phyloP scores from a whole-genome alignment of 2,113 vertebrate species.

The Ptilonorhynchus violaceus region DNA sequence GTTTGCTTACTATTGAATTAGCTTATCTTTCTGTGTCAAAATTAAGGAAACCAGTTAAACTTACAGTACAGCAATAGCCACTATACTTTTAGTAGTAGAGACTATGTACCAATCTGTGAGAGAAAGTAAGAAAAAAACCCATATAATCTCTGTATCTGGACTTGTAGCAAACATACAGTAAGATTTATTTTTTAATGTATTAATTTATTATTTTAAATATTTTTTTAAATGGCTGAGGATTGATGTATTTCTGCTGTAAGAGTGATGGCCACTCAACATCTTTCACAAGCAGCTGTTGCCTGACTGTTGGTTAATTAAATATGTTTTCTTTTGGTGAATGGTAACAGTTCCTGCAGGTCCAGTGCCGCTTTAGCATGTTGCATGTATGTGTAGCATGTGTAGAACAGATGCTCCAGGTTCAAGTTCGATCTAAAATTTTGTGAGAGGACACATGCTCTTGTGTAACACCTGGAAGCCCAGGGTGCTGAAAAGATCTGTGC shows the following conservation, averaged over 20 bases:
- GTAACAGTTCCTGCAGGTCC: not conserved
- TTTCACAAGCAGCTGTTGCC: not conserved
- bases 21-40: not conserved
- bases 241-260: not conserved
- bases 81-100: not conserved
- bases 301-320: not conserved
- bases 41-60: not conserved
- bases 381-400: not conserved
- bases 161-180: not conserved
- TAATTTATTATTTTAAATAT: not conserved
- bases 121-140: not conserved
- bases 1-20: not conserved
- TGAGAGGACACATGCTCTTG: rapidly evolving
- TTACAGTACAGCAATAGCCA: not conserved
- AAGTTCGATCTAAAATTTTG: not conserved
- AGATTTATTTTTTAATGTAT: not conserved
- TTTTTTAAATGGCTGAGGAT: not conserved
- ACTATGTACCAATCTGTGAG: not conserved
- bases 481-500: not conserved
- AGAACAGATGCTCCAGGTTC: not conserved
- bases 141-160: not conserved
- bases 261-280: too few relatives aligned
- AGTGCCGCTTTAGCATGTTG: not conserved
- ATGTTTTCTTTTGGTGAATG: not conserved
- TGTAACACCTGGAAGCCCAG: not conserved